Base-by-base conservation (phyloP, 2,888 invertebrate species). In the Druceiella hillmani region DNA sequence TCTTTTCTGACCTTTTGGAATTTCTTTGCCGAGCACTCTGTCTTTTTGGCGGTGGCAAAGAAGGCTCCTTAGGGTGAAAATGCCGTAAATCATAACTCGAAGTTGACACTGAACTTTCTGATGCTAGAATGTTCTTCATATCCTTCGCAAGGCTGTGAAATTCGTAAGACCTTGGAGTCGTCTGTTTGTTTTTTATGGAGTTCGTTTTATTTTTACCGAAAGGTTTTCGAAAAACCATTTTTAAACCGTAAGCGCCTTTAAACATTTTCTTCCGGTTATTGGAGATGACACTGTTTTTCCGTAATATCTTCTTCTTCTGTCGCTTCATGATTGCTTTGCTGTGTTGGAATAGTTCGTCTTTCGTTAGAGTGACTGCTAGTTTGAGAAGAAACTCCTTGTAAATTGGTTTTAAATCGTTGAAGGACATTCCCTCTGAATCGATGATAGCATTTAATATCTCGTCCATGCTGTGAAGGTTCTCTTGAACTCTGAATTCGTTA, bases 401-500 rank as follows among this genome's bases (percentile, higher is more conserved):
- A 45, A 91, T 85, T 27, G 91, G 91, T 60, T 90, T 90, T 43
- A 92, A 73, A 55, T 91, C 90, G 66, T 91, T 91, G 62, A 90
- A 91, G 37, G 89, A 89, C 90, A 91, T 91, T 41, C 91, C 91
- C 59, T 91, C 88, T 20, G 89, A 83, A 62, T 90, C 87, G 52
- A 92, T 88, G 57, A 92, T 91, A 55, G 87, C 86, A 54, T 83
- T 86, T 33, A 92, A 72, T 52, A 89, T 89, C 54, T 89, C 89
- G 57, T 91, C 90, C 65, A 90, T 79, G 38, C 87, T 89, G 57
- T 87, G 86, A 34, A 90, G 75, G 54, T 89, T 89, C 66, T 90
- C 90, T 64, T 90, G 88, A 54, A 87, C 79, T 52, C 87, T 79
- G 55, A 89, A 85, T 69, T 89, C 89, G 61, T 87, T 86, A 61